Conservation (phyloP, 2,888 invertebrate genomes). For the Trichopria drosophilae region DNA sequence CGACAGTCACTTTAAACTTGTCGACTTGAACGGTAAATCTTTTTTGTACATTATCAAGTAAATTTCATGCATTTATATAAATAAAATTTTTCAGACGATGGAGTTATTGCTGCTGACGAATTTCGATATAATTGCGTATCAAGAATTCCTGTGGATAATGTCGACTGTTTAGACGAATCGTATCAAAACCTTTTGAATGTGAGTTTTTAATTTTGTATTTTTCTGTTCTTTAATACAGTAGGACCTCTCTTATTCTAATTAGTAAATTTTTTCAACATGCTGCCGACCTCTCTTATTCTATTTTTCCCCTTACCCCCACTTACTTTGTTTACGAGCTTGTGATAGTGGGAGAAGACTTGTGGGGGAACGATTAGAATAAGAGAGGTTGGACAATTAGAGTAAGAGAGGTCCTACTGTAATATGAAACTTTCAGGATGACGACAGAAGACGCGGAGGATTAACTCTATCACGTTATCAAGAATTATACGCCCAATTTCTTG, state of each 20-base stretch:
- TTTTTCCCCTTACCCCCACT: too few relatives aligned
- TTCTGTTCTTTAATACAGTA: too few relatives aligned
- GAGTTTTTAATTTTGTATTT: constrained; percentile 54
- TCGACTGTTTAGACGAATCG: constrained; percentile 76
- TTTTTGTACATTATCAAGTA: not conserved
- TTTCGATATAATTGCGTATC: constrained; percentile 82
- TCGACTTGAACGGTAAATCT: constrained; percentile 70
- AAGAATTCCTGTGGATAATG: constrained; percentile 76
- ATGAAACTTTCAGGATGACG: constrained; percentile 72
- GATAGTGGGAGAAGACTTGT: too few relatives aligned
- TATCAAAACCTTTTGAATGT: constrained; percentile 76
- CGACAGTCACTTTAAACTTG: constrained; percentile 79
- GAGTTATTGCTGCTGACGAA: constrained; percentile 77
- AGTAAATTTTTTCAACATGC: too few relatives aligned
- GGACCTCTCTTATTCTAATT: too few relatives aligned
- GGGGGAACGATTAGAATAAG: too few relatives aligned
- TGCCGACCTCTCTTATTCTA: too few relatives aligned
- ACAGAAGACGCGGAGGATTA: constrained; percentile 76
- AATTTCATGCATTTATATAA: not conserved
- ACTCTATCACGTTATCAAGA: constrained; percentile 80
- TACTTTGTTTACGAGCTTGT: too few relatives aligned
- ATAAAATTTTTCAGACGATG: constrained; percentile 62
- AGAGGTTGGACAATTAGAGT: too few relatives aligned
- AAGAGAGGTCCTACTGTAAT: not conserved
- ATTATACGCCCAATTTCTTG: constrained; percentile 79